These are phyloP conservation scores for Progne subis DNA, from an alignment of 2,113 vertebrate genomes.

Conservation along the genomic window DNA sequence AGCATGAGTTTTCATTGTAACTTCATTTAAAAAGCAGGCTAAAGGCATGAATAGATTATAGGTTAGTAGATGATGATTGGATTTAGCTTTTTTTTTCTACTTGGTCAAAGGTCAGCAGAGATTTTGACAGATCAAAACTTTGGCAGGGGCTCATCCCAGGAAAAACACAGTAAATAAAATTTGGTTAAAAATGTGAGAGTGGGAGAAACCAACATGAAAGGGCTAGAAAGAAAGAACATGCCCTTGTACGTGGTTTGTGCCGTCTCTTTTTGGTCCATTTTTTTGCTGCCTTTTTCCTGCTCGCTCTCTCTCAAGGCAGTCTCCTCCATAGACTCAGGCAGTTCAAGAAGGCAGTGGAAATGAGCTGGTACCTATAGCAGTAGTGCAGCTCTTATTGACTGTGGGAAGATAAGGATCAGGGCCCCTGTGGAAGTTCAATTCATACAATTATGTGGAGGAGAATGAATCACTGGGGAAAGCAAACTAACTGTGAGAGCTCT, in stretches of 20 bases:
- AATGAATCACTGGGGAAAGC: background rate
- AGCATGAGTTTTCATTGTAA: background rate
- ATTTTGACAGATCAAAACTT: background rate
- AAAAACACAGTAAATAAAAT: background rate
- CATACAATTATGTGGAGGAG: background rate
- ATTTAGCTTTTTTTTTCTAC: background rate
- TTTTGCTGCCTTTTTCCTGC: background rate
- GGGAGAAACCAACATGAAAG: background rate
- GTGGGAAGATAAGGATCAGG: background rate
- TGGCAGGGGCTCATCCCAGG: background rate
- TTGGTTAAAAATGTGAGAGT: background rate
- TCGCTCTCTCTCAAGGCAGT: background rate
- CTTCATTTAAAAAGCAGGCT: background rate
- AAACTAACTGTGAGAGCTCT: background rate
- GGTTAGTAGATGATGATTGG: background rate
- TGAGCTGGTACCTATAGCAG: background rate
- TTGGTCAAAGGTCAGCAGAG: background rate
- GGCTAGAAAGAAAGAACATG: background rate
- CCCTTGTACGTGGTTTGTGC: background rate
- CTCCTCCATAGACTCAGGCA: background rate
- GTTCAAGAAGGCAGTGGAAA: background rate
- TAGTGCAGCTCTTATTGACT: background rate
- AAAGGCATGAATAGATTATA: rapidly evolving
- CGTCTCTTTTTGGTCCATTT: background rate
- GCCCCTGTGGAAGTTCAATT: background rate